Conservation (phyloP, 2,797 vertebrate genomes). For the Sarcoramphus papa region DNA sequence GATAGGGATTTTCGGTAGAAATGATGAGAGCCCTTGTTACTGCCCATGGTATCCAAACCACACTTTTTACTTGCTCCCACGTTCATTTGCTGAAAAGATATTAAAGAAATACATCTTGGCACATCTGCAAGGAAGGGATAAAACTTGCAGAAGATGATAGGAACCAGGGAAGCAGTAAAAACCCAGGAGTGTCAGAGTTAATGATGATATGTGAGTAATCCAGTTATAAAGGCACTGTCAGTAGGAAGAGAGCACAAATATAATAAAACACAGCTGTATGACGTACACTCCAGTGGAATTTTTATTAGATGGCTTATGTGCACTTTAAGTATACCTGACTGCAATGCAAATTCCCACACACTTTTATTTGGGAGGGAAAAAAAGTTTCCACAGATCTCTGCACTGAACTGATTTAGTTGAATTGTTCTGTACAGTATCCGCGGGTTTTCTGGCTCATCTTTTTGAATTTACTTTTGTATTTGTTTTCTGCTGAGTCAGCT, state of each 20-base stretch:
- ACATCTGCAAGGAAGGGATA: slow-evolving; percentile 7
- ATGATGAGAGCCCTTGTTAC: not conserved
- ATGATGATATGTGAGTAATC: slow-evolving; percentile 55
- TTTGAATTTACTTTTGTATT: not conserved
- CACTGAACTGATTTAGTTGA: not conserved
- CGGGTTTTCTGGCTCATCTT: not conserved
- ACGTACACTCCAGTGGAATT: slow-evolving; percentile 29
- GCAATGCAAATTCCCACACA: slow-evolving; percentile 49
- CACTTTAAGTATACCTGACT: slow-evolving; percentile 50
- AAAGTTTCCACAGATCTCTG: not conserved
- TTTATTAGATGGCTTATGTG: slow-evolving; percentile 51
- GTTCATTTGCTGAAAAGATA: not conserved
- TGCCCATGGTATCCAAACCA: not conserved
- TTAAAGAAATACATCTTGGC: not conserved
- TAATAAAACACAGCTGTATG: slow-evolving; percentile 59
- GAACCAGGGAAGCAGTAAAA: slow-evolving; percentile 49
- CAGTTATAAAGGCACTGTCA: slow-evolving; percentile 47
- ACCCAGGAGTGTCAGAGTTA: slow-evolving; percentile 48
- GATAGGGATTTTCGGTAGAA: not conserved
- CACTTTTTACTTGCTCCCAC: not conserved
- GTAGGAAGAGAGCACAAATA: slow-evolving; percentile 56
- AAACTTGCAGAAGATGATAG: not conserved
- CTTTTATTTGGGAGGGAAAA: not conserved
- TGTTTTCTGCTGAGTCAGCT: slow-evolving; percentile 6
- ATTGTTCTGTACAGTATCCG: not conserved